Percentiles rank a stretch among this genome's conserved stretches.
Evolutionary conservation across 2,113 vertebrate genomes (phyloP).

Genomic region (Neodon shergylaensis): DNA sequence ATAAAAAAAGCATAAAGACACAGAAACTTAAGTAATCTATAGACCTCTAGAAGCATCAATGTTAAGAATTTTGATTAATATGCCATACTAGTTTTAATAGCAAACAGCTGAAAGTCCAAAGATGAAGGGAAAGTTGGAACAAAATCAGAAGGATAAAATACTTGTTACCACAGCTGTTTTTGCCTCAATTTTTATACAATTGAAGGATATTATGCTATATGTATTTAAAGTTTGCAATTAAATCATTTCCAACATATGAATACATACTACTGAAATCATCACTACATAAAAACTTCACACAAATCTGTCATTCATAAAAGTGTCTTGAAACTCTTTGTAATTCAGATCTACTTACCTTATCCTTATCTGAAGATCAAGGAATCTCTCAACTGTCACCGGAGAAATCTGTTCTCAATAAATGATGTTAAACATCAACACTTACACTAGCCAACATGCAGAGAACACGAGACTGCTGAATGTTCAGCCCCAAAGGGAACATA

Average conservation of each 20-base stretch:
- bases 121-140: background rate
- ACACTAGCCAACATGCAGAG: background rate
- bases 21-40: background rate
- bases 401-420: background rate
- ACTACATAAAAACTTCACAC: background rate
- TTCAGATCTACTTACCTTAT: background rate
- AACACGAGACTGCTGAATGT: background rate
- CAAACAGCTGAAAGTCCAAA: background rate
- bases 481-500: background rate
- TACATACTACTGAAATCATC: background rate
- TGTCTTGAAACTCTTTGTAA: background rate
- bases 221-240: conserved; percentile 27
- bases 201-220: background rate
- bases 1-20: background rate
- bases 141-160: background rate
- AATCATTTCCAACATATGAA: background rate
- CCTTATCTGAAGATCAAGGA: background rate
- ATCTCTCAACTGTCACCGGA: background rate
- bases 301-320: background rate
- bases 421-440: background rate
- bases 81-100: background rate
- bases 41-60: background rate
- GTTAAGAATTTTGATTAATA: background rate
- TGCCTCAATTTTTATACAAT: background rate
- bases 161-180: background rate